Conservation (phyloP, 2,113 vertebrate species). For the Cyanocitta stelleri region DNA sequence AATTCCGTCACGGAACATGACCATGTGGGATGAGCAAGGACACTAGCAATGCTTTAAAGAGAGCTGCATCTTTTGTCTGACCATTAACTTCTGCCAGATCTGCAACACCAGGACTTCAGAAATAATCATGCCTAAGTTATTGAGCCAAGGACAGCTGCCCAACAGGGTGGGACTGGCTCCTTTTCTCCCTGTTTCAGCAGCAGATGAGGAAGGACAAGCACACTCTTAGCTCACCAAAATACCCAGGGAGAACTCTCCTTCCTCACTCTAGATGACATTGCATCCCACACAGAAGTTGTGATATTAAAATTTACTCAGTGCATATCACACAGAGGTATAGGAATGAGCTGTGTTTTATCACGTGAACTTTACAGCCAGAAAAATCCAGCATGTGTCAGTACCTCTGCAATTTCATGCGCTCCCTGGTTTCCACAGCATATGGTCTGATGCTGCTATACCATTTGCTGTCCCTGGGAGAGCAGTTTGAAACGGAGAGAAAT, state of each 20-base stretch:
- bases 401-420: constrained; percentile 2
- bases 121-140: not conserved
- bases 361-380: constrained; percentile 12
- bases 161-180: accelerated
- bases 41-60: not conserved
- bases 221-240: not conserved
- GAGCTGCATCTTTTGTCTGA: not conserved
- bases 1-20: not conserved
- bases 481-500: constrained; percentile 52
- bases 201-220: not conserved
- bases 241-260: not conserved
- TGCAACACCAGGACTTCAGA: not conserved
- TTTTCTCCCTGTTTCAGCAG: not conserved
- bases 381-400: not conserved
- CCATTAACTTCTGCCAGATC: not conserved
- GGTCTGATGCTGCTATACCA: constrained; percentile 53
- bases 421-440: constrained; percentile 56
- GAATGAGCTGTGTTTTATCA: not conserved
- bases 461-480: constrained; percentile 48
- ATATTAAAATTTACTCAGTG: not conserved
- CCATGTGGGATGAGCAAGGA: not conserved
- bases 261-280: not conserved
- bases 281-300: not conserved
- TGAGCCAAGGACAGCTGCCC: not conserved
- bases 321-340: not conserved